Evolutionary conservation across 2,113 vertebrate genomes (phyloP).

Genomic region (Salminus brasiliensis): DNA sequence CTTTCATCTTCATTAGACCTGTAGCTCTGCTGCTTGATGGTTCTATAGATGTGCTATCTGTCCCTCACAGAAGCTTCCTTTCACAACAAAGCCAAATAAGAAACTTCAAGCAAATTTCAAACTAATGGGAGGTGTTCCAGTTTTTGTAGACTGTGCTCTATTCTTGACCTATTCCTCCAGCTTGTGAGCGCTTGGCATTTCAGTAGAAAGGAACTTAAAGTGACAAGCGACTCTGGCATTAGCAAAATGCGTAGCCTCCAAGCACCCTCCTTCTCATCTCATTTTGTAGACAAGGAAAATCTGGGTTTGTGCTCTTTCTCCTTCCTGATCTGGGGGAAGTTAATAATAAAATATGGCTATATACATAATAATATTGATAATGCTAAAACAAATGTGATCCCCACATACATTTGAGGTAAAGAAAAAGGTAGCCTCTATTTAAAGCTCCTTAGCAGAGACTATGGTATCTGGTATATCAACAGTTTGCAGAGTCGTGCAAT

Average conservation of each 20-base stretch:
- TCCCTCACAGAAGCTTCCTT: neutral
- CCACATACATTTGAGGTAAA: no score
- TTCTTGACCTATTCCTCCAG: neutral
- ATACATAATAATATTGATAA: no score
- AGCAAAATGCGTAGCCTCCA: neutral
- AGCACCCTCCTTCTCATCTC: neutral
- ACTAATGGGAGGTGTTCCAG: neutral
- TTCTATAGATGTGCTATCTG: neutral
- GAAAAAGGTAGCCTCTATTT: no score
- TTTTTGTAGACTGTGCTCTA: neutral
- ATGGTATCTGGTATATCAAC: no score
- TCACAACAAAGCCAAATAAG: neutral
- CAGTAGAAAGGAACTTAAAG: conserved; percentile 6
- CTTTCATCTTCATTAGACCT: conserved; percentile 17
- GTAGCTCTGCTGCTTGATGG: neutral
- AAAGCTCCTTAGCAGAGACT: no score
- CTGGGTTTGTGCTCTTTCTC: neutral
- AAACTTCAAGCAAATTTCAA: neutral
- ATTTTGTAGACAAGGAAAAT: neutral
- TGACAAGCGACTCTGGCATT: neutral
- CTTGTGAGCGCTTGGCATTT: conserved; percentile 6
- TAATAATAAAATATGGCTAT: neutral
- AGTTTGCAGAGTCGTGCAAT: no score
- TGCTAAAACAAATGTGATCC: no score
- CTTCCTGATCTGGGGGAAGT: neutral